Evolutionary conservation across 2,797 vertebrate species (phyloP), one percentile per base, ranked within the genome.

Genomic region (Pteropus rufus): DNA sequence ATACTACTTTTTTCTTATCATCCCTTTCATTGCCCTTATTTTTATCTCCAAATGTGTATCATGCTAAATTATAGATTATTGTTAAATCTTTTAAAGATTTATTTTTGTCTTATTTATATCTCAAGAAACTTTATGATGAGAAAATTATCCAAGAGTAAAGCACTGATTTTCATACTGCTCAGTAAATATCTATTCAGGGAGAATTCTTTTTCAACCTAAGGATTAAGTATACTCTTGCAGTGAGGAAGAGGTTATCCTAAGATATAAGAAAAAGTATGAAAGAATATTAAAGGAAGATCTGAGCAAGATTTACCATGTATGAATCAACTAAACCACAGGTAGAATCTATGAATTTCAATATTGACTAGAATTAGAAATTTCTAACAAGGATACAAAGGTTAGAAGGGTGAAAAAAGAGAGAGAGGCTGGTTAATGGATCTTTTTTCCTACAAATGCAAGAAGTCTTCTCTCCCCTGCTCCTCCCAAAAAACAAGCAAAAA

Each of bases 61-160:
- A 79, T 54, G n/a, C 10, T 91, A 95, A 96, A 93, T 65, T 95
- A 94, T 12, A 96, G 26, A 89, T 54, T 92, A 84, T 70, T 93
- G 14, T 39, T 90, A 96, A 94, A 87, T 72, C 44, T 95, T 96
- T 92, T 41, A 80, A 54, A 96, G 80, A 69, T 93, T 94, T 96
- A 81, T 65, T 95, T 46, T 93, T 75, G 4, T 67, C 62, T 93
- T 92, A 69, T 69, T 92, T 83, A 92, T 41, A 93, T 18, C 54
- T 90, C 92, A 90, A 92, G 84, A 94, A 84, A 88, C 1, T 14
- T 81, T n/a, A 94, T 77, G 58, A 95, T 83, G 58, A 93, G 89
- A 94, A 96, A 97, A 85, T 92, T 94, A 96, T 77, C 36, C 56
- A 92, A 89, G 36, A 79, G 52, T 62, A 94, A 93, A 97, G 83